These are phyloP conservation scores for Homarus americanus DNA, from an alignment of 1,140 invertebrate genomes.

Conservation along the genomic window DNA sequence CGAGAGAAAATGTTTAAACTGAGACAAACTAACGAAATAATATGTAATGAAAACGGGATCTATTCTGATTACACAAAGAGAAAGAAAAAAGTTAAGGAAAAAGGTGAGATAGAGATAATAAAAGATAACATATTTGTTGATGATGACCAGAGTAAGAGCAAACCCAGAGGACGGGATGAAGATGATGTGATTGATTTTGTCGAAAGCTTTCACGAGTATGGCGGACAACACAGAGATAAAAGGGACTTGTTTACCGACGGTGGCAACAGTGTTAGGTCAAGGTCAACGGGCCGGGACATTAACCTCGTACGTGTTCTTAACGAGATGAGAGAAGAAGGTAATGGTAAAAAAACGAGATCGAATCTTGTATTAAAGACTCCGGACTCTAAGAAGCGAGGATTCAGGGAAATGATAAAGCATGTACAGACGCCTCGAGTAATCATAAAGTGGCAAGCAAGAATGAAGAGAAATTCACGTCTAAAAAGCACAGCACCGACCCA, in stretches of 20 bases:
- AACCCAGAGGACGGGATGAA: background rate
- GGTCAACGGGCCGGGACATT: background rate
- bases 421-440: background rate
- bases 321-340: background rate
- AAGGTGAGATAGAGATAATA: background rate
- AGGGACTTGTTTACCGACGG: background rate
- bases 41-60: background rate
- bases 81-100: background rate
- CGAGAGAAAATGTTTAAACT: background rate
- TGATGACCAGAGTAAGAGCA: background rate
- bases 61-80: background rate
- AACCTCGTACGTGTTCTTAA: background rate
- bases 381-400: background rate
- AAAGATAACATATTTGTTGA: no score
- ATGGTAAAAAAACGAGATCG: background rate
- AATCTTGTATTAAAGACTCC: background rate
- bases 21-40: background rate
- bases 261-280: background rate
- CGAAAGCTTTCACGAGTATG: background rate
- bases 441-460: background rate
- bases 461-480: background rate
- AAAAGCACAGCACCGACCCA: background rate
- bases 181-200: background rate
- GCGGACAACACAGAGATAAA: background rate
- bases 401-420: background rate